phyloP scores from a whole-genome alignment of 2,797 vertebrate species.

The Peromyscus attwateri region DNA sequence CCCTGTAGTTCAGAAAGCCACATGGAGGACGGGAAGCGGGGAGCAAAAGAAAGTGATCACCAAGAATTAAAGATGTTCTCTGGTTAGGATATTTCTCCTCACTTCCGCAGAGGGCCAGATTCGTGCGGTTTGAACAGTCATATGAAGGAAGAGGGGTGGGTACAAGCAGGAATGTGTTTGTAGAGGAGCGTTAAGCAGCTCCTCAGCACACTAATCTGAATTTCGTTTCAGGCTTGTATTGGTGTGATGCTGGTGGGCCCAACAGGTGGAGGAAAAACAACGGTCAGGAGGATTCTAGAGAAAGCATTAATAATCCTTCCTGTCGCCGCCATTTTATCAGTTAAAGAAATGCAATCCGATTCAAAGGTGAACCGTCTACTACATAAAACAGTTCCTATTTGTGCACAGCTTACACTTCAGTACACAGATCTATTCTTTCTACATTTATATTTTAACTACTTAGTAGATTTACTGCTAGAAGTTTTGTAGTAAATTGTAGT shows the following conservation, averaged over 20 bases:
- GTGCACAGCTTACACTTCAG: not conserved
- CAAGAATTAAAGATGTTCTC: not conserved
- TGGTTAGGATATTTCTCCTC: not conserved
- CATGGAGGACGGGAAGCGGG: not conserved
- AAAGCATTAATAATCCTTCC: conserved; percentile 80
- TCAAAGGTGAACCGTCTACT: conserved; percentile 66
- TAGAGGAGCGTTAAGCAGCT: not conserved
- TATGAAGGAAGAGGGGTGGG: not conserved
- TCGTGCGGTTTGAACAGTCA: not conserved
- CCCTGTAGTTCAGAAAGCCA: not conserved
- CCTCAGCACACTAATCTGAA: not conserved
- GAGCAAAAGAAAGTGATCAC: not conserved
- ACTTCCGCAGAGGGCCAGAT: not conserved
- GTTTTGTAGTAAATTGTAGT: conserved; percentile 27
- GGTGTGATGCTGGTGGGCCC: conserved; percentile 86
- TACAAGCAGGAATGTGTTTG: not conserved
- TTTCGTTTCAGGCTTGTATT: conserved; percentile 77
- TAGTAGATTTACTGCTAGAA: not conserved
- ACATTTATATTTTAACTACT: not conserved
- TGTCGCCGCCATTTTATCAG: not conserved
- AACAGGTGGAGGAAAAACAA: conserved; percentile 85
- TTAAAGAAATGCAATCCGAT: not conserved
- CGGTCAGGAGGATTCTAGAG: conserved; percentile 85
- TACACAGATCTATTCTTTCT: not conserved
- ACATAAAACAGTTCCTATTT: not conserved